Base-by-base conservation (phyloP, 2,113 vertebrate species). In the Microcebus murinus region DNA sequence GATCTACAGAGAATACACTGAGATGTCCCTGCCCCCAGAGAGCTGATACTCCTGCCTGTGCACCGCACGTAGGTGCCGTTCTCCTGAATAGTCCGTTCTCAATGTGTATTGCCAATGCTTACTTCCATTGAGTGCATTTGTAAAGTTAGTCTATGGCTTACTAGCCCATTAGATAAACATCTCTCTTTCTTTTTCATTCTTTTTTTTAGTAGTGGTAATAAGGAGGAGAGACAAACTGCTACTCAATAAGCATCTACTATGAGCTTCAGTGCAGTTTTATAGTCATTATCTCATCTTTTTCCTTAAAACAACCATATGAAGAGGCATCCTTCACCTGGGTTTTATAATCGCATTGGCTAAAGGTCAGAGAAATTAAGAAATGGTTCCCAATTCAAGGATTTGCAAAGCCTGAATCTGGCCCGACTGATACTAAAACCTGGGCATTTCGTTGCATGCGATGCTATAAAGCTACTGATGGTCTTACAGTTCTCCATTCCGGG, bases 21-120 rank as follows among this genome's bases (percentile, higher is more conserved):
- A 4, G 27, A 23, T 13, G 29, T 13, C 8, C 1, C 2, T 45
- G 23, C 11, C 8, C 34, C 25, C 42, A 3, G 59, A 80, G 59
- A 39, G 18, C 1, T 29, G 63, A 55, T 55, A 7, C 25, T 48
- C 13, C 5, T 87, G 39, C 5, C 6, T 0, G 23, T 0, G 17
- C 1, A 4, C 55, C 3, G 0, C 21, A 20, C 0, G 0, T 5
- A 0, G 3, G 17, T 0, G 4, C 7, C 14, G 2, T 14, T 48
- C 17, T 63, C 57, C 27, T n/a, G 7, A 27, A 14, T 4, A 29
- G 34, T 39, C 17, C 2, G 0, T 31, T 87, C 76, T 50, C 71
- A 31, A 18, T 13, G 13, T 21, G 5, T 6, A 12, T 48, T 34
- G 9, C 7, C 3, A 3, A 5, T 1, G 15, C 34, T 65, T 50